Evolutionary conservation across 2,113 vertebrate species (phyloP).

Genomic region (Bufo gargarizans): DNA sequence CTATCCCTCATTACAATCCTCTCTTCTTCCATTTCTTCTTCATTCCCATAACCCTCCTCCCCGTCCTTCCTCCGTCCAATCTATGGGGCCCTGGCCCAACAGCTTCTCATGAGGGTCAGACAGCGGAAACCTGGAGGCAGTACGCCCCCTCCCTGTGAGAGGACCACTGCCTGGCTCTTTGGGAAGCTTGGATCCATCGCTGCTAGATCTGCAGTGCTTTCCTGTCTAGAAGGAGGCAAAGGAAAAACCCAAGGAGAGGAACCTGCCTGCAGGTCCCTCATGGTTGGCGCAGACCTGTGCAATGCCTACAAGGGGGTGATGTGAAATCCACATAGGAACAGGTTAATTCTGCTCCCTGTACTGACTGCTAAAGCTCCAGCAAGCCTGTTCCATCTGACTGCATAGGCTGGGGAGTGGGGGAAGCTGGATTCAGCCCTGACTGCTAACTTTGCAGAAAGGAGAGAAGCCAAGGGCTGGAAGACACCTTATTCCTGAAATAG

Average conservation of each 20-base stretch:
- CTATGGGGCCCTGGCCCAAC: constrained; percentile 35
- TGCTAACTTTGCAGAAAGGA: constrained; percentile 51
- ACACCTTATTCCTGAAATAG: neutral
- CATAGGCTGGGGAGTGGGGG: constrained; percentile 46
- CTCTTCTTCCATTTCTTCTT: neutral
- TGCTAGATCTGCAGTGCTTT: constrained; percentile 30
- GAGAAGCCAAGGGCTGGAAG: constrained; percentile 13
- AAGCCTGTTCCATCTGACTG: constrained; percentile 57
- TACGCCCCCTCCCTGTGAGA: constrained; percentile 54
- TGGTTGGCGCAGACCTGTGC: neutral
- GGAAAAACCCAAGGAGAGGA: neutral
- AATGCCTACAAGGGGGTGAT: neutral
- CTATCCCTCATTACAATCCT: neutral
- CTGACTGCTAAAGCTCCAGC: constrained; percentile 25
- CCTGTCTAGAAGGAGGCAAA: constrained; percentile 1
- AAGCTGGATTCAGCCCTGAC: constrained; percentile 25
- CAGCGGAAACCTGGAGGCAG: constrained; percentile 31
- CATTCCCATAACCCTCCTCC: neutral
- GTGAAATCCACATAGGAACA: constrained; percentile 11
- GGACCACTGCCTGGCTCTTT: constrained; percentile 40
- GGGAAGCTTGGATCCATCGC: neutral
- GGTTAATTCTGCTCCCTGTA: constrained; percentile 20
- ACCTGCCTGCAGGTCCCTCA: neutral
- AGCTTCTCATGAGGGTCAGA: neutral
- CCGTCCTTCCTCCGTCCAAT: neutral